Base-by-base conservation (phyloP, 2,888 invertebrate species). In the Torymus texanus region DNA sequence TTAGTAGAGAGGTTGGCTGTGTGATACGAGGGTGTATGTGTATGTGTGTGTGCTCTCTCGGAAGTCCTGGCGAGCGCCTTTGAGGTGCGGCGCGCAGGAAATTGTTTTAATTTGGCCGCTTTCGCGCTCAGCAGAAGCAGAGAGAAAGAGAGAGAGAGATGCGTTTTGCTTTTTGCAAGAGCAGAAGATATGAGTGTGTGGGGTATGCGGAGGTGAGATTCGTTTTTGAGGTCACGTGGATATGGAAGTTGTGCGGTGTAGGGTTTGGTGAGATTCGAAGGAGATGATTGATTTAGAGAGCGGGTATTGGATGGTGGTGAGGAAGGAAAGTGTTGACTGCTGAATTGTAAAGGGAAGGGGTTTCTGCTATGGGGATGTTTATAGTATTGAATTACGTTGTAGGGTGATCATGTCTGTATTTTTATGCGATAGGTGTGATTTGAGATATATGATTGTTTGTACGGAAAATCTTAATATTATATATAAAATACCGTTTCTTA, bases 41-140 rank as follows among this genome's bases (percentile, higher is more conserved):
- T 11, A n/a, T n/a, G 3, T 11, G 29, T 18, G 16, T n/a, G 2
- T 50, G 50, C 50, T 18, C 50, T 8, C 53, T 4, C 56, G 14
- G n/a, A 70, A 4, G 29, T 12, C 18, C n/a, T 13, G 53, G 11
- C 21, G 53, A 14, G 29, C 55, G 55, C 73, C 58, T 72, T 72
- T 72, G 61, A 72, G 51, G 24, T 53, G 21, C 14, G 63, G 12
- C 24, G 14, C 50, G 58, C 79, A 80, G 74, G 77, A 80, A 80
- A 75, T 76, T 73, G 68, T 80, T 80, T 80, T 76, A 80, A 80
- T 80, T 80, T 73, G 41, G 41, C 41, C 41, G 41, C 41, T 41
- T 41, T 41, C 41, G 41, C 41, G 41, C 41, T 41, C 24, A 56
- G 55, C 66, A n/a, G 55, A 58, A 16, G 61, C 55, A 2, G 29